Conservation (phyloP, 2,888 invertebrate genomes). For the Cistogaster globosa region DNA sequence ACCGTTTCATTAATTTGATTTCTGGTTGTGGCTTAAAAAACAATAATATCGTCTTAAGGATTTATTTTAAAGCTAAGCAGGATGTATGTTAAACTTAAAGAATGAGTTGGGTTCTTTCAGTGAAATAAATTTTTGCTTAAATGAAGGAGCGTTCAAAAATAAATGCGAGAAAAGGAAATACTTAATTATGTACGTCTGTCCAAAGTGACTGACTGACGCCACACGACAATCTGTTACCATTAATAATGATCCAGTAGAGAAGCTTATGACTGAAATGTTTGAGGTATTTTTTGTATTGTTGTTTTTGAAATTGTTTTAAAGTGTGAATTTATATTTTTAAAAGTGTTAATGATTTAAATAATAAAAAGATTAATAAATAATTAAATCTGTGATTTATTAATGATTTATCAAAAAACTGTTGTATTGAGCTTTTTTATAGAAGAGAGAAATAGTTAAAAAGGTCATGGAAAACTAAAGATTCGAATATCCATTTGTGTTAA, state of each 20-base stretch:
- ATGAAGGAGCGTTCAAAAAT: slow-evolving; percentile 63
- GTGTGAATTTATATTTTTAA: background rate
- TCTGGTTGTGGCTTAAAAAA: slow-evolving; percentile 41
- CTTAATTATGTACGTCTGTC: slow-evolving; percentile 25
- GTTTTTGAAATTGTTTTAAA: slow-evolving; percentile 1
- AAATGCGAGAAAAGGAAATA: slow-evolving; percentile 12
- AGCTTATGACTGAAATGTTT: slow-evolving; percentile 1
- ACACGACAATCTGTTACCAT: slow-evolving; percentile 76
- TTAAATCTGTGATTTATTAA: background rate
- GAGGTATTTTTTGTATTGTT: background rate
- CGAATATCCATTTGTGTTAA: too few relatives aligned
- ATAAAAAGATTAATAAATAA: too few relatives aligned
- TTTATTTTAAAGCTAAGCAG: slow-evolving; percentile 68
- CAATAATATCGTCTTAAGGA: slow-evolving; percentile 53
- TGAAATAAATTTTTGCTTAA: slow-evolving; percentile 34
- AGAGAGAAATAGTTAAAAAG: too few relatives aligned
- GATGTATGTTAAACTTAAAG: slow-evolving; percentile 61
- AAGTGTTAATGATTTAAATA: background rate
- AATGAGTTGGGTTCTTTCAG: slow-evolving; percentile 51
- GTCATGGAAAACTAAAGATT: too few relatives aligned
- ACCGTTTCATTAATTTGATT: slow-evolving; percentile 58
- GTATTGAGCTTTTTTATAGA: too few relatives aligned
- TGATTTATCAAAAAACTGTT: too few relatives aligned
- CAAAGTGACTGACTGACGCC: slow-evolving; percentile 78
- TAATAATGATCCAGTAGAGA: background rate